A percentile compares a stretch with the other conserved stretches of the same genome.
These are phyloP conservation scores for Catharus fuscescens DNA, from an alignment of 2,113 vertebrate genomes.

Conservation along the genomic window DNA sequence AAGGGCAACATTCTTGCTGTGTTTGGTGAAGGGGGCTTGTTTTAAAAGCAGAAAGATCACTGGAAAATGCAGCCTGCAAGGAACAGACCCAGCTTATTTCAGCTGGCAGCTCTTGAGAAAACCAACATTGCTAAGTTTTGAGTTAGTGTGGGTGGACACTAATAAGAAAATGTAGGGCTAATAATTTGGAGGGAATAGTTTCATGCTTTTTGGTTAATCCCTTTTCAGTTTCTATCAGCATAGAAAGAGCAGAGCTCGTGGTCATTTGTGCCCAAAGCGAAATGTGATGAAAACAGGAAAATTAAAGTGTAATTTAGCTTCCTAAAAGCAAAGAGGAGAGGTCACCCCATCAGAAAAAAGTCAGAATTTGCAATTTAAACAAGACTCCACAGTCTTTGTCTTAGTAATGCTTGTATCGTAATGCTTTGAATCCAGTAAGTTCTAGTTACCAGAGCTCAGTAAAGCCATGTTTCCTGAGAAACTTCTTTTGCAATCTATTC, in stretches of 20 bases:
- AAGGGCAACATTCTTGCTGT: constrained; percentile 12
- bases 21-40: background rate
- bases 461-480: background rate
- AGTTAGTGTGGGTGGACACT: constrained; percentile 42
- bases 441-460: constrained; percentile 11
- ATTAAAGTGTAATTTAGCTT: constrained; percentile 12
- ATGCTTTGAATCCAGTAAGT: constrained; percentile 8
- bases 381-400: background rate
- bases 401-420: background rate
- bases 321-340: constrained; percentile 15
- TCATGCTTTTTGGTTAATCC: constrained; percentile 46
- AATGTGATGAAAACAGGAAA: constrained; percentile 29
- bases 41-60: background rate
- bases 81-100: constrained; percentile 3
- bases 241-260: background rate
- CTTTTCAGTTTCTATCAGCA: constrained; percentile 45
- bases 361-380: constrained; percentile 21
- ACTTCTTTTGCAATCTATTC: constrained; percentile 22
- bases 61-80: constrained; percentile 2
- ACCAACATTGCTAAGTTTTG: constrained; percentile 20
- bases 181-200: constrained; percentile 4
- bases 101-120: constrained; percentile 44
- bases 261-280: constrained; percentile 23
- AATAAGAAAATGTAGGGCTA: constrained; percentile 46
- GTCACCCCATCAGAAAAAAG: background rate